These are phyloP conservation scores for Diaperis boleti DNA, from an alignment of 2,888 invertebrate species.

Conservation along the genomic window DNA sequence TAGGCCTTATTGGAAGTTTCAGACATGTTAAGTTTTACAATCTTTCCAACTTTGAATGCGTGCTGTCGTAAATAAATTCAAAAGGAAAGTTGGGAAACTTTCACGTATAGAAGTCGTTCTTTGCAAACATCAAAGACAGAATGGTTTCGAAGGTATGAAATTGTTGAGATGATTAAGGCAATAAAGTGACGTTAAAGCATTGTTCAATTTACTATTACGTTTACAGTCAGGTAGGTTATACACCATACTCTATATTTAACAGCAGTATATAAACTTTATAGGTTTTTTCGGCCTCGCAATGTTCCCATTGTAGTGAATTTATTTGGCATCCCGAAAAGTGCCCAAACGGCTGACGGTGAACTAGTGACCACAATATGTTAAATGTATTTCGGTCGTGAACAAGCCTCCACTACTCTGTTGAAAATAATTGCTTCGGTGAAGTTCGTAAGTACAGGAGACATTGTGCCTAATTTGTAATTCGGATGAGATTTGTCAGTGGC, in stretches of 20 bases:
- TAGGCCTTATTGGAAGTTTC: not conserved
- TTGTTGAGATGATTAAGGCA: too few species aligned
- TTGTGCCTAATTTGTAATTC: slow-evolving; percentile 33
- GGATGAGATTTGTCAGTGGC: slow-evolving; percentile 31
- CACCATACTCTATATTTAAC: too few species aligned
- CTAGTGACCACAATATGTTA: not conserved
- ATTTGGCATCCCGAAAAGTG: slow-evolving; percentile 6
- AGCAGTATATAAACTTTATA: too few species aligned
- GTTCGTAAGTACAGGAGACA: slow-evolving; percentile 25
- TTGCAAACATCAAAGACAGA: too few species aligned
- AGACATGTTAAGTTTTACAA: not conserved
- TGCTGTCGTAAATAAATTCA: not conserved
- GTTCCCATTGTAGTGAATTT: slow-evolving; percentile 2
- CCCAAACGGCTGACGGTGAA: slow-evolving; percentile 10
- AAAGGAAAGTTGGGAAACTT: not conserved
- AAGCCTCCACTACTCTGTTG: not conserved
- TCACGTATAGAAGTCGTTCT: too few species aligned
- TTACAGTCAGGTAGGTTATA: too few species aligned
- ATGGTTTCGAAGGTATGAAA: too few species aligned
- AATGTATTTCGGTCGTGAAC: slow-evolving; percentile 7
- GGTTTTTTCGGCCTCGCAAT: not conserved
- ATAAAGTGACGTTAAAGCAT: too few species aligned
- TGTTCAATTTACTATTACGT: too few species aligned
- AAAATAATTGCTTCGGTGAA: slow-evolving; percentile 31
- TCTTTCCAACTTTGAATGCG: not conserved